Conservation (phyloP, 2,888 invertebrate genomes). For the Pherbina coryleti region DNA sequence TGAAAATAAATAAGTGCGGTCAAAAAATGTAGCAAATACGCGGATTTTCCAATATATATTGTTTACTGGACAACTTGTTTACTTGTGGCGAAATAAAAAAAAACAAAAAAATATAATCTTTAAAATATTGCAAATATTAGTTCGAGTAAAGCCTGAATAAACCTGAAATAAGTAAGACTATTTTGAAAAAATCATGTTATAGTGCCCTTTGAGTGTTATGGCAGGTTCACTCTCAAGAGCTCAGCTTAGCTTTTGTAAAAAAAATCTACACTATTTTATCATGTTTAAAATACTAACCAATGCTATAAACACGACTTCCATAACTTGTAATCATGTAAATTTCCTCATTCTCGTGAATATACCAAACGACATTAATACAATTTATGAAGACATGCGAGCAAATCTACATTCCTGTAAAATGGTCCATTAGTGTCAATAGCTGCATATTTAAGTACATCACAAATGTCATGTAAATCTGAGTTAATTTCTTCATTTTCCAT, state of each 20-base stretch:
- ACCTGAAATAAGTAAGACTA: no score
- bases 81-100: not conserved
- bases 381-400: not conserved
- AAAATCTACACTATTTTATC: no score
- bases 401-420: constrained; percentile 9
- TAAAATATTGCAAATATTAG: no score
- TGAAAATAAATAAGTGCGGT: not conserved
- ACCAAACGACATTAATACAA: not conserved
- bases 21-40: not conserved
- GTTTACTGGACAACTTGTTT: not conserved
- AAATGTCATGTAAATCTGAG: not conserved
- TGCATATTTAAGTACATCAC: not conserved
- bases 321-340: not conserved
- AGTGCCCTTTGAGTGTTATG: no score
- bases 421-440: constrained; percentile 10
- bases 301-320: not conserved
- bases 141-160: no score
- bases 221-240: no score
- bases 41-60: not conserved
- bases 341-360: not conserved
- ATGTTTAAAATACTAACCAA: no score
- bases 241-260: no score
- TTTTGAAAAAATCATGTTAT: no score
- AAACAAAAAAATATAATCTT: no score
- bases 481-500: not conserved